A percentile compares a stretch with the other conserved stretches of the same genome.
phyloP scores from a whole-genome alignment of 2,888 invertebrate genomes.

The Rhimphoctona megacephalus region DNA sequence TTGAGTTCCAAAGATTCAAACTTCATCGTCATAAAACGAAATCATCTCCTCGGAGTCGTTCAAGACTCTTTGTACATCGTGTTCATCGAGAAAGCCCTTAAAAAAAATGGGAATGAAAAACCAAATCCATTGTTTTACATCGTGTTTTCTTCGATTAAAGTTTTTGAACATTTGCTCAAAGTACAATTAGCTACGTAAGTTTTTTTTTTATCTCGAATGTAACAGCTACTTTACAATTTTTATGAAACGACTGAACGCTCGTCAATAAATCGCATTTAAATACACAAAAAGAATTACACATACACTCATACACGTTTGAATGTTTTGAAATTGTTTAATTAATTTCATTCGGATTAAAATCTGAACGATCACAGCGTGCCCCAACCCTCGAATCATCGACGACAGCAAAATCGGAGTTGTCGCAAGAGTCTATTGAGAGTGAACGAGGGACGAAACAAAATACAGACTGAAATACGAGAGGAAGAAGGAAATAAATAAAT shows the following conservation, averaged over 20 bases:
- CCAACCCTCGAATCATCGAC: neutral
- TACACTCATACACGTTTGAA: neutral
- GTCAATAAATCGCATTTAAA: neutral
- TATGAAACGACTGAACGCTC: neutral
- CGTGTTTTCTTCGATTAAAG: neutral
- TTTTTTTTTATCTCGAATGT: neutral
- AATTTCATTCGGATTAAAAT: neutral
- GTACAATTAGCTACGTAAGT: neutral
- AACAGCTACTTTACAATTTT: neutral
- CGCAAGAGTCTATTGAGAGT: neutral
- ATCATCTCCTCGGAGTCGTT: neutral
- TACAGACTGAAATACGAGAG: neutral
- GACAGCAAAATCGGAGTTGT: neutral
- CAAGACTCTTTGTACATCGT: neutral
- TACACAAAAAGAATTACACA: neutral
- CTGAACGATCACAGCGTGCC: neutral
- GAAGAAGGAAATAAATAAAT: slow-evolving; percentile 27
- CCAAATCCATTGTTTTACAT: neutral
- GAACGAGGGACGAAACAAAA: neutral
- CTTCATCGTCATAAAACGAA: neutral
- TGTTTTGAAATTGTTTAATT: neutral
- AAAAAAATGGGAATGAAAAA: neutral
- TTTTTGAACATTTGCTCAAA: neutral
- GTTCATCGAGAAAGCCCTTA: neutral
- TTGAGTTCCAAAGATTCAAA: neutral